A percentile compares a stretch with the other conserved stretches of the same genome.
Conservation (phyloP, 2,888 invertebrate genomes). For the Serrognathus titanus region DNA sequence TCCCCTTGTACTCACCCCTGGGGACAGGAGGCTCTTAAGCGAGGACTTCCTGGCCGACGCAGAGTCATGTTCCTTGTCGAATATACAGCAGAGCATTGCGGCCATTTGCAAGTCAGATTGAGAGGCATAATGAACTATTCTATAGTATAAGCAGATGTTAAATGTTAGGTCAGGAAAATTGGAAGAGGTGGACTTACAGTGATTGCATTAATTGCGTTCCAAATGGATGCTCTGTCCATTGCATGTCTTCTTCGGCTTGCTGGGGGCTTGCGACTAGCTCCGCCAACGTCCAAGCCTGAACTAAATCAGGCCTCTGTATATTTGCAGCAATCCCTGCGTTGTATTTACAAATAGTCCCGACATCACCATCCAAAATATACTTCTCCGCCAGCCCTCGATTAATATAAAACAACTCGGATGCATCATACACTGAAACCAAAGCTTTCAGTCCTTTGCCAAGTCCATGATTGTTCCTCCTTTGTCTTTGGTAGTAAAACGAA, state of each 20-base stretch:
- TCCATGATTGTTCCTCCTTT: constrained; percentile 29
- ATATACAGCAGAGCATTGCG: constrained; percentile 87
- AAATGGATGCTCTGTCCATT: constrained; percentile 82
- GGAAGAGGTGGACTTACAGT: constrained; percentile 59
- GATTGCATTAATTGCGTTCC: constrained; percentile 81
- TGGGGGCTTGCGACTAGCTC: constrained; percentile 60
- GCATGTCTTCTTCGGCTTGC: constrained; percentile 61
- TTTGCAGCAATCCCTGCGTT: constrained; percentile 77
- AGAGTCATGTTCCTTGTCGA: constrained; percentile 57
- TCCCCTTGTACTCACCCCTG: constrained; percentile 32
- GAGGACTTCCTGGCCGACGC: constrained; percentile 30
- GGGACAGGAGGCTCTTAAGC: constrained; percentile 30
- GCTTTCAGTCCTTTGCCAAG: constrained; percentile 44
- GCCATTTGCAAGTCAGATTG: constrained; percentile 89
- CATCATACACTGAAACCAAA: constrained; percentile 71
- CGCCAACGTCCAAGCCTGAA: constrained; percentile 85
- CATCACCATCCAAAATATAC: constrained; percentile 65
- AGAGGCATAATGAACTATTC: constrained; percentile 77
- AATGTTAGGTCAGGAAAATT: neutral
- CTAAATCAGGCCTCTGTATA: constrained; percentile 73
- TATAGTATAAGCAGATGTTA: constrained; percentile 34
- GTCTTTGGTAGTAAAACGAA: constrained; percentile 71
- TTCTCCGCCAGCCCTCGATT: constrained; percentile 78
- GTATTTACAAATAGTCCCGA: constrained; percentile 69
- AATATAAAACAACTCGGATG: constrained; percentile 71